These are phyloP conservation scores for Tipula vernalis DNA, from an alignment of 2,888 invertebrate species.

Conservation along the genomic window DNA sequence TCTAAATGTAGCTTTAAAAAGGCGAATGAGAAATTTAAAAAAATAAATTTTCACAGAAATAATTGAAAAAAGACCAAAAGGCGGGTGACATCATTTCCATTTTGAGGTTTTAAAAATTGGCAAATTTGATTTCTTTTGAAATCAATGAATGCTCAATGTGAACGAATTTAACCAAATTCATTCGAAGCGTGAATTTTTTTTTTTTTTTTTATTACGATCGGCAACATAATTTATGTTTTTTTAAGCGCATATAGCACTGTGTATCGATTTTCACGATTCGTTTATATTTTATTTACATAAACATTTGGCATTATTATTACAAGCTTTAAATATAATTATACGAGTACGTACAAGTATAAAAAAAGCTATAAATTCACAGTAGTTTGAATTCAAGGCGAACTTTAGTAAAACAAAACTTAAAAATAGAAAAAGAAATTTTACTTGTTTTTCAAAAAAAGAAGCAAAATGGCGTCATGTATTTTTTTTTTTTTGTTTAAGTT, in stretches of 20 bases:
- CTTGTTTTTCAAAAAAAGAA: not conserved
- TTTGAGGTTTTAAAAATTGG: not conserved
- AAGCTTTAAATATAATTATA: not conserved
- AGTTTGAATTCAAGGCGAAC: not conserved
- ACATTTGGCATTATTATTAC: not conserved
- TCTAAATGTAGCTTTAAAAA: not conserved
- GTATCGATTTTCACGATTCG: not conserved
- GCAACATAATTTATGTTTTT: too few species aligned
- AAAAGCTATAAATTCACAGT: not conserved
- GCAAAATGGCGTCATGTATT: not conserved
- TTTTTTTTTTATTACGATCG: not conserved
- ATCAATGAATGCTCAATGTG: not conserved
- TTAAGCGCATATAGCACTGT: not conserved
- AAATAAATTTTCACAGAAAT: not conserved
- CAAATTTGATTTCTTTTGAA: not conserved
- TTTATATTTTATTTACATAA: not conserved
- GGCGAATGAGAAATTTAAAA: not conserved
- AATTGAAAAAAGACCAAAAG: not conserved
- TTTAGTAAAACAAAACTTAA: not conserved
- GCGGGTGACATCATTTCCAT: not conserved
- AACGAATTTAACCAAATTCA: not conserved
- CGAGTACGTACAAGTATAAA: not conserved
- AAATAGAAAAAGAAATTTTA: slow-evolving; percentile 4
- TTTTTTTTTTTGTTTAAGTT: not conserved
- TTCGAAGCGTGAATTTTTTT: not conserved